phyloP scores from a whole-genome alignment of 2,888 invertebrate genomes.

The Spilarctia lutea region DNA sequence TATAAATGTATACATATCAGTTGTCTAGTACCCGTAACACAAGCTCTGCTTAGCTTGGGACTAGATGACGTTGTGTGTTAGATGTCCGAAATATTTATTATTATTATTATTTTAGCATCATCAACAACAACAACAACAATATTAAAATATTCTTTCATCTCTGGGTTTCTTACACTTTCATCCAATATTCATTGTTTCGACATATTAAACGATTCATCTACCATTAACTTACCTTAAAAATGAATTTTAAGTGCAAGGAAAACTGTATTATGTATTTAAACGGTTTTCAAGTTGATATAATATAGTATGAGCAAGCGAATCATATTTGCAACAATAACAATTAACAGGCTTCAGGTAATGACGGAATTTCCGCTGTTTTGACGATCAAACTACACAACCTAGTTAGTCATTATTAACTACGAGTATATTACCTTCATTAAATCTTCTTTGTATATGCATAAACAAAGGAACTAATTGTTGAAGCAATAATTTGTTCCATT shows the following conservation, averaged over 20 bases:
- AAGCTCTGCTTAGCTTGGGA: too few species aligned
- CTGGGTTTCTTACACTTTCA: not conserved
- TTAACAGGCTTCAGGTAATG: not conserved
- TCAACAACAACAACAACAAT: not conserved
- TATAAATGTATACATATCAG: too few species aligned
- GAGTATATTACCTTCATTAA: conserved; percentile 8
- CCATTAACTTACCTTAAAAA: not conserved
- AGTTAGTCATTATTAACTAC: not conserved
- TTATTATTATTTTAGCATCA: too few species aligned
- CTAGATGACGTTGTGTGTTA: too few species aligned
- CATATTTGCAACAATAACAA: not conserved
- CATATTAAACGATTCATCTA: not conserved
- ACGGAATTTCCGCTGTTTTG: conserved; percentile 8
- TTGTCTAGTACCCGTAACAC: too few species aligned
- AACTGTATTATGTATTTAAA: not conserved
- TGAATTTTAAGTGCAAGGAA: not conserved
- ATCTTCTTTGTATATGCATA: not conserved
- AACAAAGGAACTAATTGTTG: not conserved
- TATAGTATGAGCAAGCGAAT: not conserved
- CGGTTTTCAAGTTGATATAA: not conserved
- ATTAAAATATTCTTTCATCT: not conserved
- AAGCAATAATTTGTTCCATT: not conserved
- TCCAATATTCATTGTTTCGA: not conserved
- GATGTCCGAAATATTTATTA: too few species aligned
- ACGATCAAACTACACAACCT: not conserved